phyloP scores from a whole-genome alignment of 2,888 invertebrate genomes.

The Tupiocoris notatus region DNA sequence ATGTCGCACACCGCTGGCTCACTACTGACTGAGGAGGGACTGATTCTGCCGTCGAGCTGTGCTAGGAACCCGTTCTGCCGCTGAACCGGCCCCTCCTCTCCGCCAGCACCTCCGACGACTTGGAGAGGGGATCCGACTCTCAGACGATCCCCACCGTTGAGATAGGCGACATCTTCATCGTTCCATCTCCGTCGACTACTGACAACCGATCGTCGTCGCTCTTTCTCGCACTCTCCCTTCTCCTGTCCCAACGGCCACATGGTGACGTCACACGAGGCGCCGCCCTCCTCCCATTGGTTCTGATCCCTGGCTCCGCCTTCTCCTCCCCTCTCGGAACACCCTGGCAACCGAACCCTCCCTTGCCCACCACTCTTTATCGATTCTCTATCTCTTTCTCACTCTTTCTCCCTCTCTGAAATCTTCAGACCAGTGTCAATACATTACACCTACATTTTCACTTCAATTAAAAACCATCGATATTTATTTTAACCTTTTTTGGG shows the following conservation, averaged over 20 bases:
- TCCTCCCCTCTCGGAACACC: constrained; percentile 24
- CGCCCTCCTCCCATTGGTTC: constrained; percentile 43
- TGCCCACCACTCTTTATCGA: constrained; percentile 34
- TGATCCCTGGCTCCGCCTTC: constrained; percentile 22
- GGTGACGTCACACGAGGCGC: constrained; percentile 27
- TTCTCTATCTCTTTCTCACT: constrained; percentile 20
- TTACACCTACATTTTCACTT: constrained; percentile 48
- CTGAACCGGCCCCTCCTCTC: not conserved
- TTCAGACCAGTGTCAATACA: constrained; percentile 48
- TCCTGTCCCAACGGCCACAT: constrained; percentile 22
- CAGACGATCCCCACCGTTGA: constrained; percentile 48
- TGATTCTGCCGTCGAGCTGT: constrained; percentile 43
- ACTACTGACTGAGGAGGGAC: constrained; percentile 47
- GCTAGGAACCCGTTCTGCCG: too few species aligned
- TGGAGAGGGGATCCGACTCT: constrained; percentile 42
- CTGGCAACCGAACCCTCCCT: constrained; percentile 45
- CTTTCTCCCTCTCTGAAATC: constrained; percentile 26
- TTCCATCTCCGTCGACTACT: constrained; percentile 42
- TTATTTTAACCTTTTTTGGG: not conserved
- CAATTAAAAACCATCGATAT: constrained; percentile 47
- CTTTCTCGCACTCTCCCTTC: constrained; percentile 18
- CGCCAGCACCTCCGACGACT: constrained; percentile 35
- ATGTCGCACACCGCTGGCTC: constrained; percentile 55
- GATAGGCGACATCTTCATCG: constrained; percentile 50
- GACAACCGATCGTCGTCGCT: not conserved